Conservation (phyloP, 2,113 vertebrate genomes). For the Scalopus aquaticus region DNA sequence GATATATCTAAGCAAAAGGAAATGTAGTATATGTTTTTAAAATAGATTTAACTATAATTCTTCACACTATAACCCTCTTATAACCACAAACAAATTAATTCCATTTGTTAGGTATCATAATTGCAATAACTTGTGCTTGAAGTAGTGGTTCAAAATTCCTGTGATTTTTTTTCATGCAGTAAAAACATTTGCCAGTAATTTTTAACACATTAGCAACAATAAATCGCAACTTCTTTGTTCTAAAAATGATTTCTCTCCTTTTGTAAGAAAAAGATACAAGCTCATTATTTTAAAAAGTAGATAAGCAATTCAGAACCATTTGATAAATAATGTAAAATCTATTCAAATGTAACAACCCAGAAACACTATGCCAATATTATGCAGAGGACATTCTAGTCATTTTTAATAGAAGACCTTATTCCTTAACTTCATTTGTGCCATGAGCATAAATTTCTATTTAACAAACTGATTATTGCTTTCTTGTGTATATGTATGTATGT, state of each 20-base stretch:
- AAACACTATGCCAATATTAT: not conserved
- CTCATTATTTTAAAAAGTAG: not conserved
- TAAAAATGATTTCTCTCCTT: not conserved
- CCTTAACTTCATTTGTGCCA: not conserved
- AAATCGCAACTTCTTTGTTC: not conserved
- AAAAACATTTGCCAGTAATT: slow-evolving; percentile 7
- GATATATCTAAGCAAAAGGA: not conserved
- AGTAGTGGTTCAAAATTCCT: slow-evolving; percentile 44
- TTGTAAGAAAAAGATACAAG: not conserved
- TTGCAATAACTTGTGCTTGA: not conserved
- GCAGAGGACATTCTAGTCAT: not conserved
- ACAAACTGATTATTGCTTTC: not conserved
- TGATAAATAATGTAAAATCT: not conserved
- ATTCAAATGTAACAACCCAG: not conserved
- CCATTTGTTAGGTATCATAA: slow-evolving; percentile 1
- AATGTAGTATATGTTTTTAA: not conserved
- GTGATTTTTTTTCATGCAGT: not conserved
- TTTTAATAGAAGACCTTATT: slow-evolving; percentile 6
- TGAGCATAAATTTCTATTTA: not conserved
- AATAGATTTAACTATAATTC: slow-evolving; percentile 34
- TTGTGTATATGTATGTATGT: not conserved
- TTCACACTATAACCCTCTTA: not conserved
- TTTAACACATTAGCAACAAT: not conserved
- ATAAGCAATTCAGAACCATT: not conserved
- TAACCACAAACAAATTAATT: slow-evolving; percentile 42